Conservation (phyloP, 2,113 vertebrate genomes). For the Aegotheles bennettii region DNA sequence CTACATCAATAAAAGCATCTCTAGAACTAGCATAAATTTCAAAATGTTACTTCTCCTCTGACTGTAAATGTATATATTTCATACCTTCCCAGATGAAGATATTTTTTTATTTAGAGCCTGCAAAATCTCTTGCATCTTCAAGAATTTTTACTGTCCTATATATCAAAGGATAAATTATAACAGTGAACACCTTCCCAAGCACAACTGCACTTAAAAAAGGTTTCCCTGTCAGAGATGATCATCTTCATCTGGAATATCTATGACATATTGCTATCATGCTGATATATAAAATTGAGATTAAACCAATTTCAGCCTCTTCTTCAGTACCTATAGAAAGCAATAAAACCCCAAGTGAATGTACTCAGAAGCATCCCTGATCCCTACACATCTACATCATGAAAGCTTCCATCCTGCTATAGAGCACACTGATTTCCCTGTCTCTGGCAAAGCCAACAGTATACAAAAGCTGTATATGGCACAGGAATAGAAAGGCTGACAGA, state of each 20-base stretch:
- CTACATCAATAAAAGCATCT: background rate
- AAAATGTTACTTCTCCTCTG: background rate
- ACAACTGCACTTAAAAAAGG: background rate
- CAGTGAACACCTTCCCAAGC: background rate
- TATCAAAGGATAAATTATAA: background rate
- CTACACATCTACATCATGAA: background rate
- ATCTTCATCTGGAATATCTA: background rate
- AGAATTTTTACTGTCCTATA: background rate
- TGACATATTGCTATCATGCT: background rate
- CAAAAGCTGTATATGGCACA: background rate
- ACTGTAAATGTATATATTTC: background rate
- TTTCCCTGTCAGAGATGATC: background rate
- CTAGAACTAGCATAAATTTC: background rate
- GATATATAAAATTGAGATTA: background rate
- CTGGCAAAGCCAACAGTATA: background rate
- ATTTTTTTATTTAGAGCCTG: background rate
- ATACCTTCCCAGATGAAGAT: background rate
- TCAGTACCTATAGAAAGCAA: background rate
- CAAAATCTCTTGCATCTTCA: background rate
- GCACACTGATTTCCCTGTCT: background rate
- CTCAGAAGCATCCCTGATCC: background rate
- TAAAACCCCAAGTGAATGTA: background rate
- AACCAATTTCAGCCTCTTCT: background rate
- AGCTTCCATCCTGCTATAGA: background rate
- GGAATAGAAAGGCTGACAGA: background rate